Base-by-base conservation (phyloP, 2,113 vertebrate species). In the Agapornis roseicollis region DNA sequence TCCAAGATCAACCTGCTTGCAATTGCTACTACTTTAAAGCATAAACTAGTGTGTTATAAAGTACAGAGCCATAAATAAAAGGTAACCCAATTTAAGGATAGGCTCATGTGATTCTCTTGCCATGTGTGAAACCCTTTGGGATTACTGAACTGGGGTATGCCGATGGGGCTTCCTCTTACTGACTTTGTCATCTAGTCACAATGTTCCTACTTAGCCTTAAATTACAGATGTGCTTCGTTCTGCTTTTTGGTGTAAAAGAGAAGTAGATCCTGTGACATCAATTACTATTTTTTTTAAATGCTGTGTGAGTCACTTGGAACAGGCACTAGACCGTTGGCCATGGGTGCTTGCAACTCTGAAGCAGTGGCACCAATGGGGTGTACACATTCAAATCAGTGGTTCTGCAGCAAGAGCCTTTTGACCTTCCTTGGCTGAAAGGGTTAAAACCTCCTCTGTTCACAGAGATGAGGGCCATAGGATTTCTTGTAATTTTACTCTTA, bases 151-250 rank as follows among this genome's bases (percentile, higher is more conserved):
- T 33, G n/a, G 16, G 41, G 8, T 42, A 52, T 44, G 29, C 14
- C 1, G 2, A 4, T 11, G 16, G 27, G 35, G 28, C 83, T 95
- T 93, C 85, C 68, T 83, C 86, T 92, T 84, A 37, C n/a, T 70
- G 72, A 74, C 65, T 89, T 79, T 82, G 65, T 92, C 94, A 92
- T 91, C 52, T 44, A 28, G 28, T 96, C 93, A 95, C 80, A 37
- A 64, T 76, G 70, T 53, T 94, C 77, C 79, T 83, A 80, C 58
- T 88, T 78, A 86, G 73, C 20, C 56, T 87, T 79, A 74, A 91
- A 79, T 94, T 84, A 90, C 39, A 79, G 55, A 81, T 28, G 9
- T 44, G 64, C 17, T 86, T 23, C 16, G 39, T 92, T 88, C 83
- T 84, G 29, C 42, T 84, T 58, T 86, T 58, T 61, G 65, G 50